Evolutionary conservation across 1,140 invertebrate genomes (phyloP), one percentile per base, ranked within the genome.

Genomic region (Panagrolaimus sp.): DNA sequence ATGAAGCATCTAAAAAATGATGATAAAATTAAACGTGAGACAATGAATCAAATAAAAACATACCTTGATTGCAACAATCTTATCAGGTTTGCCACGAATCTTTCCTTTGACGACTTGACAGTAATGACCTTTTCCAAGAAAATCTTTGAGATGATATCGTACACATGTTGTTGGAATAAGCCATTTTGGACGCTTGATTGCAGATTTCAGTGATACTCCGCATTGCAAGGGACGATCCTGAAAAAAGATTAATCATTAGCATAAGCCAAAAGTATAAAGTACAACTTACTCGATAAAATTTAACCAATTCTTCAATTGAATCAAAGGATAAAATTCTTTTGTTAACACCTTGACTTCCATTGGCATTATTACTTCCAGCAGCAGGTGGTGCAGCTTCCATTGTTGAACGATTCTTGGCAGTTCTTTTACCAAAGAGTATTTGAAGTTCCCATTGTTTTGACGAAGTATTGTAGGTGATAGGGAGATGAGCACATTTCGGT

Each of bases 61-160:
- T 52, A 52, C 48, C 26, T 52, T 52, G 17, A 52, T 52, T 5
- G 48, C 48, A 8, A 52, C 48, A 52, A 52, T 52, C 48, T 52
- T 52, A 52, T 52, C 48, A 52, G 48, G 48, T 52, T 24, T 7
- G 1, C 48, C 48, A 21, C 26, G 17, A n/a, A 52, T 8, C 5
- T 24, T n/a, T 24, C 48, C 48, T 52, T 24, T n/a, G 8, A 52
- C 48, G 17, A 52, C 48, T 8, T 52, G 48, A 14, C 48, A 52
- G 14, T 21, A 52, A 24, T 52, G 17, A 8, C 48, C 48, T 24
- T n/a, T 8, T 24, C 48, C 48, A n/a, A 52, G 14, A 52, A 52
- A 52, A 14, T 52, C 48, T 24, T 52, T 52, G 15, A 14, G 7
- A 15, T 52, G n/a, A 14, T 21, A 52, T 15, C 26, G 17, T 14